phyloP scores from a whole-genome alignment of 2,113 vertebrate species.

The Chascanopsetta lugubris region DNA sequence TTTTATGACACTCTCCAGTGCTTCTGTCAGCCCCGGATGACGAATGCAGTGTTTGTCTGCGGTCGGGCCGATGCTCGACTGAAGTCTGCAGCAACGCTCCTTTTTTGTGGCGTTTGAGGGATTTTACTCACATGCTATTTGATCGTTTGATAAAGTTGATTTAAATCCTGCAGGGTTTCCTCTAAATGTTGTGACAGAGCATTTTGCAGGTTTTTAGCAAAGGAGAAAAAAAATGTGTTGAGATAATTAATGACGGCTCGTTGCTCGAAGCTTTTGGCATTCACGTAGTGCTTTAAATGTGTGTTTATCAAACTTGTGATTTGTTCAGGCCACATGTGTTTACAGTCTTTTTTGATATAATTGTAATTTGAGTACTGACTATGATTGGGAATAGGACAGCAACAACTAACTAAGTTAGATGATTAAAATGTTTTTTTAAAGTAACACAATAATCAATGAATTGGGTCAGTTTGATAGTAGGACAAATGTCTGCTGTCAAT shows the following conservation, averaged over 20 bases:
- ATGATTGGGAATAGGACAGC: too few species aligned
- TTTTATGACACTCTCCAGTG: slow-evolving; percentile 65
- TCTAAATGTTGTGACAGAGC: not conserved
- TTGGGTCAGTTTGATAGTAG: too few species aligned
- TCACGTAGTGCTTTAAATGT: not conserved
- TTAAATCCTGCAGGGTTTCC: too few species aligned
- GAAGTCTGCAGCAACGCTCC: slow-evolving; percentile 11
- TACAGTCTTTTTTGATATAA: too few species aligned
- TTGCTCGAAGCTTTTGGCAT: not conserved
- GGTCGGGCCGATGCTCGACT: slow-evolving; percentile 27
- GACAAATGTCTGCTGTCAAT: too few species aligned
- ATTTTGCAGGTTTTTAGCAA: not conserved
- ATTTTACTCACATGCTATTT: slow-evolving; percentile 21
- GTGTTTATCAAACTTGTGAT: too few species aligned
- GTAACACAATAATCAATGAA: too few species aligned
- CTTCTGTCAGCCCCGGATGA: slow-evolving; percentile 65
- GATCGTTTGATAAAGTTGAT: slow-evolving; percentile 1
- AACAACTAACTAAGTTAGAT: too few species aligned
- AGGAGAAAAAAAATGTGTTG: not conserved
- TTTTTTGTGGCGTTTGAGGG: slow-evolving; percentile 22
- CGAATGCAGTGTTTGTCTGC: slow-evolving; percentile 60
- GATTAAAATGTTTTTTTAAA: too few species aligned
- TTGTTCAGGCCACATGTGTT: too few species aligned
- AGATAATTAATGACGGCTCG: not conserved
- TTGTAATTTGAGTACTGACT: too few species aligned